Base-by-base conservation (phyloP, 2,888 invertebrate genomes). In the Callinectes sapidus region DNA sequence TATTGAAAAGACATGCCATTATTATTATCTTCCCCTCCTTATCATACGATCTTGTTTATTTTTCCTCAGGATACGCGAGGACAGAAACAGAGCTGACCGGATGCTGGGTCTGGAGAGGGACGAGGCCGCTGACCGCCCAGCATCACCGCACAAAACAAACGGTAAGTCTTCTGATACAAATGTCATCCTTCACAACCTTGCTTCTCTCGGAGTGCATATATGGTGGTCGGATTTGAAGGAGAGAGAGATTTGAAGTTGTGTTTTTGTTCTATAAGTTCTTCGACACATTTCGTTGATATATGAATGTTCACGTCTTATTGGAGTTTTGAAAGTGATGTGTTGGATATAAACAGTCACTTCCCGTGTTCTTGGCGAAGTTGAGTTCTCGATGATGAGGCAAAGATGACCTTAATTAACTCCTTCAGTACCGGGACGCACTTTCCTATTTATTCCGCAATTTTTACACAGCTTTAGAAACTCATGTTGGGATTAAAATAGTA, bases 61-160 rank as follows among this genome's bases (percentile, higher is more conserved):
- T 35, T 42, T 42, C 42, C 39, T 13, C 92, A 94, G 94, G 90
- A 93, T 94, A 91, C 94, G 94, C 23, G 94, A 94, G 90, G 94
- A 94, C 86, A 89, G 93, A 8, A 92, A 89, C 87, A 81, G 93
- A 1, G 92, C 93, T 16, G 94, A 94, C 92, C 90, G 94, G 28
- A 91, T 92, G 88, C 61, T 94, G 61, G 94, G 94, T 16, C 88
- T 94, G 39, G 94, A 94, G 61, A 81, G 94, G n/a, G 94, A 94
- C 6, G 94, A 94, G 16, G 88, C 71, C 23, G 32, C 42, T 32
- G 93, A 94, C 89, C 55, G 92, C 14, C 92, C 93, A 18, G 71
- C 61, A 23, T 93, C 93, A 35, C 94, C 94, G 48, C 93, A 92
- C 91, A 94, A 93, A 90, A 93, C 93, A 32, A 94, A 94, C 71